Evolutionary conservation across 2,888 invertebrate species (phyloP), one percentile per base, ranked within the genome.

Genomic region (Villa cingulata): DNA sequence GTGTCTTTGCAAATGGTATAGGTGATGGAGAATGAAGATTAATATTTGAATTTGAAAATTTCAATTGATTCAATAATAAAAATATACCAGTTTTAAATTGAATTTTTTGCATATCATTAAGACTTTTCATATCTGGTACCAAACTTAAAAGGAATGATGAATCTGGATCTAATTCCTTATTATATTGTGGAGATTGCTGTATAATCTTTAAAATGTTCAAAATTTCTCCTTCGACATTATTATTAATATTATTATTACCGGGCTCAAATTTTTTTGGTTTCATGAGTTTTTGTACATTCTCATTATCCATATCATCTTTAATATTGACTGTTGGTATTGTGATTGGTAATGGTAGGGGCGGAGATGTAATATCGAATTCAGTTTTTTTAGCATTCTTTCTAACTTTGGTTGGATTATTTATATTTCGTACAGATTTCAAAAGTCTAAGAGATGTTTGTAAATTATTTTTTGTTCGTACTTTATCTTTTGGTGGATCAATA

Each of bases 71-170:
- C 6, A 43, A 32, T 15, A 43, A 20, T 16, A 34, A 18, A 16
- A 43, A 20, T 14, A 43, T 43, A 12, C 43, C 43, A 18, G 32
- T 19, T 37, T 16, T 43, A 23, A 43, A 43, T 20, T 43, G 43
- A 19, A 43, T 34, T 20, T 43, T 43, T 43, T 43, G 43, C 20
- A 43, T 37, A 3, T 43, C 43, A 4, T 17, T 43, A 9, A 43
- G 32, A 36, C 18, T 37, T 19, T 36, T 43, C 16, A 43, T 36
- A 23, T 43, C 43, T 34, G 36, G 20, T 16, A 43, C 20, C 14
- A 43, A 20, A n/a, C 43, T 43, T n/a, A 43, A 20, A 2, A 43
- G 43, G 9, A 43, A 43, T 19, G 43, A 43, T 20, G 14, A 19
- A 36, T 43, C 43, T 5, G 36, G 4, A n/a, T 43, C 43, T n/a